These are phyloP conservation scores for Drosophila triauraria DNA, from an alignment of 1,140 invertebrate species.

Conservation along the genomic window DNA sequence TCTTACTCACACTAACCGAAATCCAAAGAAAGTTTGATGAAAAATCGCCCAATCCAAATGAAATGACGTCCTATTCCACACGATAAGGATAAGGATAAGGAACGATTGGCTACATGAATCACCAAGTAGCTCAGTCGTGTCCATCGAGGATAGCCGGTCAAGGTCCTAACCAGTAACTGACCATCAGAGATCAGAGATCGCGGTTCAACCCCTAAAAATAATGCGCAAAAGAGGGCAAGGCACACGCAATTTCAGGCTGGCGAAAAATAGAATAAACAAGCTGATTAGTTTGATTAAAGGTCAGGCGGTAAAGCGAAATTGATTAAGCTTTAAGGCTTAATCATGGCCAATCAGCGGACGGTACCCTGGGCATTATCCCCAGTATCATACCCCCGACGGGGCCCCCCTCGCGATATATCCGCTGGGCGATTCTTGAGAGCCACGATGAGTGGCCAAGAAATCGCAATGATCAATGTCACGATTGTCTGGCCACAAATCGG, in stretches of 20 bases:
- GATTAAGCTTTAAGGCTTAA: constrained; percentile 34
- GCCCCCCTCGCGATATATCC: background rate
- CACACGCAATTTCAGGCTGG: constrained; percentile 14
- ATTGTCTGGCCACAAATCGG: constrained; percentile 21
- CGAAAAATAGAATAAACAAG: constrained; percentile 48
- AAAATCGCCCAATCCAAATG: background rate
- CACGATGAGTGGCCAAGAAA: constrained; percentile 38
- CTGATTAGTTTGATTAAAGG: constrained; percentile 41
- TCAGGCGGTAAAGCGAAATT: constrained; percentile 35
- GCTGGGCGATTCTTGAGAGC: constrained; percentile 26
- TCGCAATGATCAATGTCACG: constrained; percentile 12
- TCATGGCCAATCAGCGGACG: constrained; percentile 37
- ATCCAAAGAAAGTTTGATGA: background rate
- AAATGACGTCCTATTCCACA: background rate
- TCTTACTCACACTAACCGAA: no score
- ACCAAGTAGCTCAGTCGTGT: constrained; percentile 3
- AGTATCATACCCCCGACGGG: background rate
- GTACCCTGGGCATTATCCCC: constrained; percentile 13
- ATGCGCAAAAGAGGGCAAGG: constrained; percentile 28
- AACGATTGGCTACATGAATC: constrained; percentile 8
- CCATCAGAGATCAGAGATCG: background rate
- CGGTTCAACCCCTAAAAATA: background rate
- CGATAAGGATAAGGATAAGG: constrained; percentile 14
- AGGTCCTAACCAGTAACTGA: constrained; percentile 5
- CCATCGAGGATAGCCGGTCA: constrained; percentile 1